Evolutionary conservation across 2,113 vertebrate species (phyloP), one percentile per base, ranked within the genome.

Genomic region (Carassius carassius): DNA sequence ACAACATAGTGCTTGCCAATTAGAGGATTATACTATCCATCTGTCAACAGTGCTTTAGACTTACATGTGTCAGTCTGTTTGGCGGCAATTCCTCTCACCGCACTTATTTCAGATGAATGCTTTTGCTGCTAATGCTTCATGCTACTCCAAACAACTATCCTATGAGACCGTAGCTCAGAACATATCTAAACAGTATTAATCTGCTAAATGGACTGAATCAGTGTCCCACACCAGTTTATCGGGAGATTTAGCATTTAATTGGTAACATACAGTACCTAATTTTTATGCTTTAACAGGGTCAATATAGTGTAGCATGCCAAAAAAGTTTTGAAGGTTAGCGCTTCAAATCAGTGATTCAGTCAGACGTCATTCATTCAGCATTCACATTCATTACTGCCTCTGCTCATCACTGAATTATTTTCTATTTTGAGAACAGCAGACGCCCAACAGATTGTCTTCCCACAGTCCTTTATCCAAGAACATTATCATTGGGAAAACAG

Each of bases 401-500:
- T n/a, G 63, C 63, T 69, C 81, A 58, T 82, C 81, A 58, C 47
- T 17, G 21, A 56, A 73, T 82, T 58, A 17, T 72, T 35, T 72
- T 84, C 82, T 49, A 56, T 86, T 84, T 78, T n/a, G 74, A 87
- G 51, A 78, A 70, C 54, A 84, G 72, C 58, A 84, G 82, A 74
- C 60, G 69, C 75, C 81, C 89, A 87, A 87, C 86, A 77, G 91
- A 86, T 89, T 89, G 89, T 88, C 90, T 89, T 88, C 81, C 80
- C 76, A 29, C 81, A 16, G 35, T 76, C 78, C 81, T 83, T 76
- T 60, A 87, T 90, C 77, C 86, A 86, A 82, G 84, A 79, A 79
- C 78, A 87, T 81, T 78, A 82, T 86, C 74, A 90, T 86, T 86
- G 73, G 84, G 77, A 72, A 88, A 91, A 87, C 89, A 92, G 90